phyloP scores from a whole-genome alignment of 2,888 invertebrate genomes.

The Drosophila parthenogenetica region DNA sequence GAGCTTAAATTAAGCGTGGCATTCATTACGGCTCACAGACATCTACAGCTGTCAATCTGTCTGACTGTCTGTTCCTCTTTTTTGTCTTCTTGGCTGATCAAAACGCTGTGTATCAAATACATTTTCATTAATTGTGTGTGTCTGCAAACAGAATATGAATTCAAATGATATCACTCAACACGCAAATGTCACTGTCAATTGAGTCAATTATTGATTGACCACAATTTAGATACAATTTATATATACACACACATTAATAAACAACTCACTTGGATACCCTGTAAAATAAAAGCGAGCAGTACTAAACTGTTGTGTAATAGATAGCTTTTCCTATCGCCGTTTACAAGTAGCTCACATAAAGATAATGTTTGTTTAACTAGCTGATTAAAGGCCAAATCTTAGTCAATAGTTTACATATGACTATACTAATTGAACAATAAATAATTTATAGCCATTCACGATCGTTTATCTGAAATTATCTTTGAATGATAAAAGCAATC shows the following conservation, averaged over 20 bases:
- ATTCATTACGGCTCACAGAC: slow-evolving; percentile 11
- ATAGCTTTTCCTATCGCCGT: slow-evolving; percentile 4
- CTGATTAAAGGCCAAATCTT: slow-evolving; percentile 31
- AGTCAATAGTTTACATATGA: slow-evolving; percentile 16
- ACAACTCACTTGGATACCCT: slow-evolving; percentile 1
- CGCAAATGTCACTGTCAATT: slow-evolving; percentile 48
- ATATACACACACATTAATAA: slow-evolving; percentile 20
- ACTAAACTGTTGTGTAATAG: neutral
- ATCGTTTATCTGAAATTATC: slow-evolving; percentile 37
- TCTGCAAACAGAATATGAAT: slow-evolving; percentile 25
- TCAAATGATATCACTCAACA: slow-evolving; percentile 35
- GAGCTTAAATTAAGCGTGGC: slow-evolving; percentile 35
- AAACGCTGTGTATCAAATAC: neutral
- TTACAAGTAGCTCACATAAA: slow-evolving; percentile 35
- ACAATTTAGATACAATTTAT: slow-evolving; percentile 9
- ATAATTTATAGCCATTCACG: slow-evolving; percentile 20
- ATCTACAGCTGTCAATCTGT: neutral
- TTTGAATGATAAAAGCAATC: slow-evolving; percentile 35
- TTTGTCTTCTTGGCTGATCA: neutral
- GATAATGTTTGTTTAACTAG: slow-evolving; percentile 33
- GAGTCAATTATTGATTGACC: slow-evolving; percentile 44
- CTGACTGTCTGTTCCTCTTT: neutral
- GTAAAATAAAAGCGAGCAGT: neutral
- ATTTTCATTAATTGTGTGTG: slow-evolving; percentile 11
- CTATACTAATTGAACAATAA: slow-evolving; percentile 39